These are phyloP conservation scores for Nymphalis polychloros DNA, from an alignment of 2,888 invertebrate genomes.

Conservation along the genomic window DNA sequence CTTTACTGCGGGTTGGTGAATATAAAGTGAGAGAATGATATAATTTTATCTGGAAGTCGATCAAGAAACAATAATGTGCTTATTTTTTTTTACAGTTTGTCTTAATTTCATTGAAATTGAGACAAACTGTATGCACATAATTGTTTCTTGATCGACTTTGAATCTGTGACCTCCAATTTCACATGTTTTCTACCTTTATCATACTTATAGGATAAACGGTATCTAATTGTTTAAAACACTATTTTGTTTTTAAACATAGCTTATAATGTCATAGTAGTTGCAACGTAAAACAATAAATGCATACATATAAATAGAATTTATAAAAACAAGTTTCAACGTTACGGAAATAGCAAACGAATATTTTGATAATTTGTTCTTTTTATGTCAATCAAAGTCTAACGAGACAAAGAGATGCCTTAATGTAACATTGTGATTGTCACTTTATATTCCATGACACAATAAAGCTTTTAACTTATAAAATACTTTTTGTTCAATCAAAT, in stretches of 20 bases:
- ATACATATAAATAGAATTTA: not conserved
- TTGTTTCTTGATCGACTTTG: no score
- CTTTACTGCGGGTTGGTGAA: no score
- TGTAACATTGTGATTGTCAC: conserved; percentile 17
- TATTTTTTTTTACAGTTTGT: no score
- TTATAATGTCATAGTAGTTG: not conserved
- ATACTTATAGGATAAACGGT: no score
- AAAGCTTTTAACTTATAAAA: conserved; percentile 26
- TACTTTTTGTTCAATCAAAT: conserved; percentile 5
- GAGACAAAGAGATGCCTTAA: conserved; percentile 11
- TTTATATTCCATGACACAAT: conserved; percentile 22
- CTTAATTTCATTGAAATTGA: no score
- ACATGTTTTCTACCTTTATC: no score
- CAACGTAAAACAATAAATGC: not conserved
- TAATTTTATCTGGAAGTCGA: not conserved
- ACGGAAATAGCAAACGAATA: not conserved
- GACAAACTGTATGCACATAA: no score
- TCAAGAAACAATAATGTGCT: no score
- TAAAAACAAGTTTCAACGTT: conserved; percentile 1
- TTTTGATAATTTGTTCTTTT: conserved; percentile 1
- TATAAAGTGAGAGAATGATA: no score
- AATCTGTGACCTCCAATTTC: no score
- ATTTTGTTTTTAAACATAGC: not conserved
- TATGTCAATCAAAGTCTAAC: conserved; percentile 6
- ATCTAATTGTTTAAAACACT: no score